Evolutionary conservation across 2,113 vertebrate genomes (phyloP).

Genomic region (Octodon degus): DNA sequence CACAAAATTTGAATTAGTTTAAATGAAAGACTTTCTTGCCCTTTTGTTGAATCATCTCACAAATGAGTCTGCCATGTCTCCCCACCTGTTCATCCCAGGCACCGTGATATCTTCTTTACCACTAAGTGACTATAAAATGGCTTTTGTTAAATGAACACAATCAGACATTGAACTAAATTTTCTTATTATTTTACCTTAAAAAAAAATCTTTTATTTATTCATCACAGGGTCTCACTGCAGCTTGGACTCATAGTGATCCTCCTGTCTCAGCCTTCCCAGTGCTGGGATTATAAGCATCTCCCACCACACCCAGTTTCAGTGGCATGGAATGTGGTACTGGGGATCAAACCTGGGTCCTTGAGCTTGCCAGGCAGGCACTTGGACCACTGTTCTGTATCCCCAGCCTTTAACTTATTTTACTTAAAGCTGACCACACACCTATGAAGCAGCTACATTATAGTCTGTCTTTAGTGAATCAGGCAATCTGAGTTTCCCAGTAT

Average conservation of each 20-base stretch:
- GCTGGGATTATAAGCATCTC: too few relatives aligned
- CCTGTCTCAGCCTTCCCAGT: too few relatives aligned
- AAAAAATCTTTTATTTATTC: too few relatives aligned
- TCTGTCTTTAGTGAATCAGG: not conserved
- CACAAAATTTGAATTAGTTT: slow-evolving; percentile 42
- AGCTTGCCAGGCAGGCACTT: too few relatives aligned
- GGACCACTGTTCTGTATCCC: too few relatives aligned
- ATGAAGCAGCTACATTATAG: not conserved
- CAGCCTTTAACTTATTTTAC: not conserved
- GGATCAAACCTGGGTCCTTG: too few relatives aligned
- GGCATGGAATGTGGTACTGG: too few relatives aligned
- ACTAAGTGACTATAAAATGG: not conserved
- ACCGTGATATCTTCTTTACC: not conserved
- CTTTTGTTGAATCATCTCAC: not conserved
- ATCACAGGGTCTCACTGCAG: too few relatives aligned
- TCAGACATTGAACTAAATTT: not conserved
- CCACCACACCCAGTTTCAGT: too few relatives aligned
- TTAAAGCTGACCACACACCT: not conserved
- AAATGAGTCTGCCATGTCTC: not conserved
- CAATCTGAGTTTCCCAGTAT: not conserved
- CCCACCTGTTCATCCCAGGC: not conserved
- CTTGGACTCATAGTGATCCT: too few relatives aligned
- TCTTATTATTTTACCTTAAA: not conserved
- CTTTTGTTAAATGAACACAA: not conserved
- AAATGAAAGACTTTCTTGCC: not conserved